Evolutionary conservation across 2,797 vertebrate species (phyloP).

Genomic region (Oryzias sinensis): DNA sequence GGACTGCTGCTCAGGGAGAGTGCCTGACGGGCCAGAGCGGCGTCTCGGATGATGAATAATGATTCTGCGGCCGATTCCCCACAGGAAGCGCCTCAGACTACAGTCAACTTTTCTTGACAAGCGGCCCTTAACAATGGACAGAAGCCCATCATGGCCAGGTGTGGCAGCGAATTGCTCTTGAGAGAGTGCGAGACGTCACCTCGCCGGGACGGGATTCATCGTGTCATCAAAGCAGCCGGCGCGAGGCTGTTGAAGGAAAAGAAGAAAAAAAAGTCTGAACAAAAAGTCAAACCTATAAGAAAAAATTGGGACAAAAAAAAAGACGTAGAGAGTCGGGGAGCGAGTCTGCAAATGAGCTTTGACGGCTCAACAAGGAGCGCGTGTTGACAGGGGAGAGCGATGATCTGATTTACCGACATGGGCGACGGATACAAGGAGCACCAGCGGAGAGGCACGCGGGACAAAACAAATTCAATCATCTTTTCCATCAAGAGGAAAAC

Average conservation of each 20-base stretch:
- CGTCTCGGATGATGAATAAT: conserved; percentile 78
- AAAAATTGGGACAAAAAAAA: conserved; percentile 12
- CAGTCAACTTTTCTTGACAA: conserved; percentile 55
- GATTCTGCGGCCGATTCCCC: conserved; percentile 64
- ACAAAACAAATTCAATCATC: conserved; percentile 83
- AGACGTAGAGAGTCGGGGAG: conserved; percentile 53
- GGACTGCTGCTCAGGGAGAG: conserved; percentile 75
- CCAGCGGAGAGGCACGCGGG: conserved; percentile 61
- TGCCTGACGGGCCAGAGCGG: conserved; percentile 61
- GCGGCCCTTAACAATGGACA: conserved; percentile 59
- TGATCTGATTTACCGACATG: conserved; percentile 80
- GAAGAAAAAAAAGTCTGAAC: conserved; percentile 11
- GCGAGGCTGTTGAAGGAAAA: conserved; percentile 9
- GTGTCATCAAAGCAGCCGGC: conserved; percentile 46
- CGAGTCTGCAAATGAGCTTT: conserved; percentile 73
- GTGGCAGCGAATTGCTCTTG: conserved; percentile 39
- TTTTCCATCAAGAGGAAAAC: conserved; percentile 76
- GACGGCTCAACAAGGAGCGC: conserved; percentile 79
- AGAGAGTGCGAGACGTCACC: conserved; percentile 48
- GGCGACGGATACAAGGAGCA: conserved; percentile 55
- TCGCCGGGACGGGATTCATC: conserved; percentile 57
- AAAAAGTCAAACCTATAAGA: conserved; percentile 25
- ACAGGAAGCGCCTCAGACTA: conserved; percentile 67
- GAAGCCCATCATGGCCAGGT: conserved; percentile 49
- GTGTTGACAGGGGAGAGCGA: conserved; percentile 74